Conservation (phyloP, 2,113 vertebrate species). For the Arenaria interpres region DNA sequence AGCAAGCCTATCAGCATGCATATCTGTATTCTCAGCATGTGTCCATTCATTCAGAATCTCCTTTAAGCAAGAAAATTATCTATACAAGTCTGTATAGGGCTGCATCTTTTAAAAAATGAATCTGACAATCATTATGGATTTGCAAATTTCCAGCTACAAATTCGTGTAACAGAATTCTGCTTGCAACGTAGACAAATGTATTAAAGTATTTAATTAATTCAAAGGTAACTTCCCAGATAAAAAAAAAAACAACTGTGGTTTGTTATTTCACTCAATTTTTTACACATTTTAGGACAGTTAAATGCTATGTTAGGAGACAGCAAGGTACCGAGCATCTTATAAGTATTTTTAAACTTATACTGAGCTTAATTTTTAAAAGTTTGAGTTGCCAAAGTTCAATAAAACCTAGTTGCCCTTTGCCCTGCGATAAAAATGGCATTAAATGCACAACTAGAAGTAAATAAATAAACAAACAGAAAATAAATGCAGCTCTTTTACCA, state of each 20-base stretch:
- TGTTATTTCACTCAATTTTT: background rate
- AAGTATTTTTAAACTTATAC: background rate
- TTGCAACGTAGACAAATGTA: background rate
- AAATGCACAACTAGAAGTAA: background rate
- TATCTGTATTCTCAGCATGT: background rate
- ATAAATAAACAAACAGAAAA: background rate
- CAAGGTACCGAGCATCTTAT: background rate
- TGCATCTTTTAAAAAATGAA: background rate
- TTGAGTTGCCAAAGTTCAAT: background rate
- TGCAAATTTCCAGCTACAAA: background rate
- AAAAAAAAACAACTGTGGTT: background rate
- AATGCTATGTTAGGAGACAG: background rate
- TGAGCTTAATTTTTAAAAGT: background rate
- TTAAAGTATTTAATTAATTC: background rate
- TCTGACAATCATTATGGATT: background rate
- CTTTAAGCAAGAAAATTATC: background rate
- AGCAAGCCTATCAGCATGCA: background rate
- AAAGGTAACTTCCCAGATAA: background rate
- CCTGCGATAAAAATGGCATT: background rate
- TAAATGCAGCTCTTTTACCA: background rate
- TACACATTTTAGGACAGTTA: background rate
- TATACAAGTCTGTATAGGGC: background rate
- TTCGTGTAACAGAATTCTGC: background rate
- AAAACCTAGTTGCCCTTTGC: background rate
- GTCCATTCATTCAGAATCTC: background rate